Percentiles rank a stretch among this genome's conserved stretches.
Evolutionary conservation across 1,140 invertebrate species (phyloP).

Genomic region (Dreissena polymorpha): DNA sequence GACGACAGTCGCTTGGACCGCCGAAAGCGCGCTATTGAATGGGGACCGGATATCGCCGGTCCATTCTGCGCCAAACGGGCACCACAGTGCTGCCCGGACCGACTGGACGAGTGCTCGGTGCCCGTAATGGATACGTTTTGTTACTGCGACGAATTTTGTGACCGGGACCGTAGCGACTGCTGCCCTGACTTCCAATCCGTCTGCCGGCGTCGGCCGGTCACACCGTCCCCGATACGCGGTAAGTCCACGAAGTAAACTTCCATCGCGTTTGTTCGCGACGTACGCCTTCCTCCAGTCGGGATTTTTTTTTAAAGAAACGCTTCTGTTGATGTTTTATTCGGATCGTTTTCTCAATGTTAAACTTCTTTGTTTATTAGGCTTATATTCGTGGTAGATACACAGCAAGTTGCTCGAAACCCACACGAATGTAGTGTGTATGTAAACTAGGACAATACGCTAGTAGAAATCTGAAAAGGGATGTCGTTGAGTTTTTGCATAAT

Average conservation of each 20-base stretch:
- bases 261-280: too few species aligned
- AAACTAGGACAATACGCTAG: too few species aligned
- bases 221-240: conserved; percentile 47
- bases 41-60: conserved; percentile 65
- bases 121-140: conserved; percentile 89
- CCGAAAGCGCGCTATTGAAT: conserved; percentile 62
- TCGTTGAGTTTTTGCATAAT: too few species aligned
- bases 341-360: too few species aligned
- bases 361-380: too few species aligned
- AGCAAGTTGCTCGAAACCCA: too few species aligned
- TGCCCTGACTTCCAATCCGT: conserved; percentile 91
- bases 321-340: too few species aligned
- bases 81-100: conserved; percentile 84
- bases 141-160: conserved; percentile 97
- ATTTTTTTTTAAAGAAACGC: too few species aligned
- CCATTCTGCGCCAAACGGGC: conserved; percentile 67
- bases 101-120: conserved; percentile 87
- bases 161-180: conserved; percentile 86
- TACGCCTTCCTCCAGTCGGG: too few species aligned
- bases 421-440: too few species aligned
- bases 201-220: conserved; percentile 82
- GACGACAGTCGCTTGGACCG: neutral
- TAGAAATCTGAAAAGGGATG: too few species aligned
- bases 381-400: too few species aligned
- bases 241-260: neutral